Conservation (phyloP, 2,888 invertebrate species). For the Nasonia oneida region DNA sequence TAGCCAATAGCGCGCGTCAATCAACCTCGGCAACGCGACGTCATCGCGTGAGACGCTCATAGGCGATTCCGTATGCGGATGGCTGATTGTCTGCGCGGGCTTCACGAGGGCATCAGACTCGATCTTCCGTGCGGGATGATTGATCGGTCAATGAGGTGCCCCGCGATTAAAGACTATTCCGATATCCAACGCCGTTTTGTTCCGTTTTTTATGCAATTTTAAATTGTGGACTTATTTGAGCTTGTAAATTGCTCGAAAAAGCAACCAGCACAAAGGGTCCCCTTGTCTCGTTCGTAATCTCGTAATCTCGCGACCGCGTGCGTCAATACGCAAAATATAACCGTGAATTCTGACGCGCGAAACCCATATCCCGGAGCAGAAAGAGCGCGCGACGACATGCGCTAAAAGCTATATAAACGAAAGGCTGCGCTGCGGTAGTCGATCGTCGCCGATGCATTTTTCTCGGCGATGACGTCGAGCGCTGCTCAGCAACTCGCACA, state of each 20-base stretch:
- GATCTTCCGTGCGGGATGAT: constrained; percentile 31
- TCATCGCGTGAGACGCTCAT: constrained; percentile 52
- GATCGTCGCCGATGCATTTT: constrained; percentile 47
- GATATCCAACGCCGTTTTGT: neutral
- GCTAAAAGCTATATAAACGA: constrained; percentile 39
- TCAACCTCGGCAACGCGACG: constrained; percentile 70
- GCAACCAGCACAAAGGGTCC: neutral
- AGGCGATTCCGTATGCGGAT: neutral
- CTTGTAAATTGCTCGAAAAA: neutral
- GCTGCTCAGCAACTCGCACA: neutral
- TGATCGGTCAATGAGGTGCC: constrained; percentile 51
- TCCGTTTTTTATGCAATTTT: neutral
- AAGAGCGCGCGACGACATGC: neutral
- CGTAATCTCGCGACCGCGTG: constrained; percentile 37
- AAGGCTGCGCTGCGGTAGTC: too few species aligned
- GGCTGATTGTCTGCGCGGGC: neutral
- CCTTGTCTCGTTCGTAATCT: constrained; percentile 48
- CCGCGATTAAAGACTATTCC: neutral
- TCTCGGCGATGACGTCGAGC: constrained; percentile 36
- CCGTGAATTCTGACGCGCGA: constrained; percentile 43
- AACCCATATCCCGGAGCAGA: neutral
- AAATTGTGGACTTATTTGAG: neutral
- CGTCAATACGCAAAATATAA: constrained; percentile 49
- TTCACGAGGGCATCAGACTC: neutral
- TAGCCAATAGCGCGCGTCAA: constrained; percentile 75